Evolutionary conservation across 2,888 invertebrate genomes (phyloP), one percentile per base, ranked within the genome.

Genomic region (Alviniconcha strummeri): DNA sequence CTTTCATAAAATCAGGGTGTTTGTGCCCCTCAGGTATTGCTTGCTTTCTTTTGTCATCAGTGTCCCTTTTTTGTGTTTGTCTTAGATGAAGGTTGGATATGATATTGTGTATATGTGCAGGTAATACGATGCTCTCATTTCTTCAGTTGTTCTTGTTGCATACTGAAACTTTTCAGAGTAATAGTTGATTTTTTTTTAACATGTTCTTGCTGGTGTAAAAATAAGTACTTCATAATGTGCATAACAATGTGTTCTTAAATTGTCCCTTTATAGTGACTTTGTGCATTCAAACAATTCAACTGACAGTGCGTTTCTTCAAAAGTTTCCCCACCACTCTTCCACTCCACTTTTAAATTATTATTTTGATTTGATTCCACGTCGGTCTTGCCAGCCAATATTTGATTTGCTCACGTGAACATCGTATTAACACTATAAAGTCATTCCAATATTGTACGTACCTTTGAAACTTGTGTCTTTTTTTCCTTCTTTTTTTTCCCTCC

Each of bases 301-400:
- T 36, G 17, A 60, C 8, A 60, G 13, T 60, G 60, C 9, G 60
- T 64, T n/a, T 60, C 19, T 78, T 64, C 64, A 11, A 57, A 57
- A 13, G 36, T 36, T 36, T 36, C 36, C 36, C 36, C 36, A 36
- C 36, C 36, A 36, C 36, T 36, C 36, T 36, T 36, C 36, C 36
- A 36, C 36, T 36, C 36, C 36, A 36, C 11, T 80, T 55, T 80
- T 19, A 80, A n/a, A 55, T 55, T 64, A 55, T 55, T 64, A 19
- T 36, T 81, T 77, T 56, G 52, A 77, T 82, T 82, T 67, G 77
- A 77, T 82, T 80, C 52, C 69, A 80, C 64, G 57, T 80, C 60
- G 67, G 76, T 82, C 82, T 82, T 82, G 82, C 82, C 82, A 82
- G 56, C 55, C 75, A 55, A 82, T 77, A 60, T 80, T 80, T 80